Percentiles rank a stretch among this genome's conserved stretches.
Conservation (phyloP, 2,113 vertebrate species). For the Arothron firmamentum region DNA sequence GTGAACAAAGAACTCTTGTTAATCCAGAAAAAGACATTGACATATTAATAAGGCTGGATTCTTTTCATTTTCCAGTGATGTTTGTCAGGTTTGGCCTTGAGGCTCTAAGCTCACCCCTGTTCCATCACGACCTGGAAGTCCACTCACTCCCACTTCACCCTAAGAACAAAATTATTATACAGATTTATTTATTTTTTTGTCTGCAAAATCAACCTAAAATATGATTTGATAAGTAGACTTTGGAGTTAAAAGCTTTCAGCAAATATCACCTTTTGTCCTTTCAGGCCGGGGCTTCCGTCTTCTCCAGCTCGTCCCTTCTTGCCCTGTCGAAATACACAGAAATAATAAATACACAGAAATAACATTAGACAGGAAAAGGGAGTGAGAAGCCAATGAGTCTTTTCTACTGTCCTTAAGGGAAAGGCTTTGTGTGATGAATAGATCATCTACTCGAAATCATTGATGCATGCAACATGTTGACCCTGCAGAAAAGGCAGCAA, state of each 20-base stretch:
- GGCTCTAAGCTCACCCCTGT: constrained; percentile 72
- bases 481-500: background rate
- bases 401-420: background rate
- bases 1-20: constrained; percentile 45
- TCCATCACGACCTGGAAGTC: constrained; percentile 83
- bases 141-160: constrained; percentile 83
- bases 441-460: background rate
- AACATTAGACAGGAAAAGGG: background rate
- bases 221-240: too few species aligned
- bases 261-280: constrained; percentile 80
- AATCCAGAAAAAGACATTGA: constrained; percentile 7
- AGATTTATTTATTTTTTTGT: background rate
- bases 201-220: background rate
- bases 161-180: constrained; percentile 38
- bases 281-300: constrained; percentile 78
- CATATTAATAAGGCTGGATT: background rate
- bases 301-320: constrained; percentile 86
- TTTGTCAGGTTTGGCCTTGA: too few species aligned
- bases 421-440: background rate
- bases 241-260: too few species aligned
- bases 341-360: background rate
- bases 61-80: background rate
- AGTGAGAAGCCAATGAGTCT: background rate
- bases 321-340: constrained; percentile 68
- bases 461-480: background rate